phyloP scores from a whole-genome alignment of 2,113 vertebrate species.

The Otocyon megalotis region DNA sequence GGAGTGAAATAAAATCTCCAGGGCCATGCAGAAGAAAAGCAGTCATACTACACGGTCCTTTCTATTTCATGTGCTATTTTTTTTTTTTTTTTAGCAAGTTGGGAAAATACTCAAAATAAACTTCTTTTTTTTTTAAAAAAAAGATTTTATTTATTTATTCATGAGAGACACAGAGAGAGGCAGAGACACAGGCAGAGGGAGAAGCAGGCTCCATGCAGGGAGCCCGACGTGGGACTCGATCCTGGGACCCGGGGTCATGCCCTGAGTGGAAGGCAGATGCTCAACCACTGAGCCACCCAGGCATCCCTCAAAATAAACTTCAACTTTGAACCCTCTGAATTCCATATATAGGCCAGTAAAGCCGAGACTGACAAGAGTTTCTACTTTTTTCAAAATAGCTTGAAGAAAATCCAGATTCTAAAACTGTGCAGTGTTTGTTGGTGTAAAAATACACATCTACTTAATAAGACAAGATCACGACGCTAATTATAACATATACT shows the following conservation, averaged over 20 bases:
- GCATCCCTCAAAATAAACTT: slow-evolving; percentile 59
- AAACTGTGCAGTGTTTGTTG: neutral
- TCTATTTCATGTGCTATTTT: slow-evolving; percentile 67
- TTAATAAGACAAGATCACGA: neutral
- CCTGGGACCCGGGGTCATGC: no score
- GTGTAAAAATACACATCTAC: neutral
- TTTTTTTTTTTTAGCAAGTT: slow-evolving; percentile 57
- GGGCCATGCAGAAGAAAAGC: neutral
- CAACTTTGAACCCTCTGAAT: slow-evolving; percentile 65
- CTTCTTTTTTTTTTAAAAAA: neutral
- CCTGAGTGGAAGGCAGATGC: no score
- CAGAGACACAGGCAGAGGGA: no score
- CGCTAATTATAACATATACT: neutral
- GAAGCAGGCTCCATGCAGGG: no score
- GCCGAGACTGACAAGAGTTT: neutral
- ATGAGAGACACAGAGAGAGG: no score
- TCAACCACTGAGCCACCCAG: no score
- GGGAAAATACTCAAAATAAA: slow-evolving; percentile 68
- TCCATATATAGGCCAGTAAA: slow-evolving; percentile 36
- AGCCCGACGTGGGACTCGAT: no score
- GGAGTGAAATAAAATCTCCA: neutral
- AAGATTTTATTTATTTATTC: no score
- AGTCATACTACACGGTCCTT: neutral
- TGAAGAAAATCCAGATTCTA: slow-evolving; percentile 17
- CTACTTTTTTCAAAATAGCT: slow-evolving; percentile 32